These are phyloP conservation scores for Petrosia ficiformis DNA, from an alignment of 37 sponge, comb jelly and placozoan genomes.

Conservation along the genomic window DNA sequence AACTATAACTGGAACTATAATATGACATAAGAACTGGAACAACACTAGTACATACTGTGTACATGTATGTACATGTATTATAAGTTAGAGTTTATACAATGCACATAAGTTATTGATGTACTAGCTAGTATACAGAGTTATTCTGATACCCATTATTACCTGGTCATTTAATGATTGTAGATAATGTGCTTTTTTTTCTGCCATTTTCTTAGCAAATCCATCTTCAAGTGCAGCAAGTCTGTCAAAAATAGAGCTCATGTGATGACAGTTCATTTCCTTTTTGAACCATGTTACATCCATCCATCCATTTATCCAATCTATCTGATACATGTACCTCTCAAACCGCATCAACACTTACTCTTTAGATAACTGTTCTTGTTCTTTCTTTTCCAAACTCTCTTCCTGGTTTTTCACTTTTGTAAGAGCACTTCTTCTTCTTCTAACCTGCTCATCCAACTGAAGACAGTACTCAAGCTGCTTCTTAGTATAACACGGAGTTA, in stretches of 20 bases:
- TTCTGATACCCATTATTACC: slow-evolving; percentile 16
- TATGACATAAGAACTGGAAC: too few relatives aligned
- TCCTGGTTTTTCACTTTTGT: slow-evolving; percentile 30
- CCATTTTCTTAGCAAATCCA: slow-evolving; percentile 19
- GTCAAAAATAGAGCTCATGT: slow-evolving; percentile 3
- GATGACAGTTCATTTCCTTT: too few relatives aligned
- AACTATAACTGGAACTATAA: too few relatives aligned
- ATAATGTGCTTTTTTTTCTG: slow-evolving; percentile 36
- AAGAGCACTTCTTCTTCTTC: neutral
- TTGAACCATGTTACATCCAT: too few relatives aligned
- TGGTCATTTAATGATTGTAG: slow-evolving; percentile 74
- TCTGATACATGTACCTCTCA: too few relatives aligned
- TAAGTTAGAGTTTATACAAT: neutral
- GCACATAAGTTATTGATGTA: neutral
- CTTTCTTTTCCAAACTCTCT: slow-evolving; percentile 46
- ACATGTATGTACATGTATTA: neutral
- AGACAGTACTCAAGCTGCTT: slow-evolving; percentile 61
- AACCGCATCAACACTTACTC: slow-evolving; percentile 61
- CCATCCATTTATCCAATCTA: too few relatives aligned
- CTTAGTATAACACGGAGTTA: slow-evolving; percentile 36
- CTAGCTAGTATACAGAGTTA: neutral
- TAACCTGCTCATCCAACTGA: slow-evolving; percentile 74
- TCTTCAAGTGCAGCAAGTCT: slow-evolving; percentile 53
- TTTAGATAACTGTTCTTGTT: slow-evolving; percentile 58
- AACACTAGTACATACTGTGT: too few relatives aligned